Percentiles rank a stretch among this genome's conserved stretches.
Conservation (phyloP, 2,888 invertebrate genomes). For the Xanthia icteritia region DNA sequence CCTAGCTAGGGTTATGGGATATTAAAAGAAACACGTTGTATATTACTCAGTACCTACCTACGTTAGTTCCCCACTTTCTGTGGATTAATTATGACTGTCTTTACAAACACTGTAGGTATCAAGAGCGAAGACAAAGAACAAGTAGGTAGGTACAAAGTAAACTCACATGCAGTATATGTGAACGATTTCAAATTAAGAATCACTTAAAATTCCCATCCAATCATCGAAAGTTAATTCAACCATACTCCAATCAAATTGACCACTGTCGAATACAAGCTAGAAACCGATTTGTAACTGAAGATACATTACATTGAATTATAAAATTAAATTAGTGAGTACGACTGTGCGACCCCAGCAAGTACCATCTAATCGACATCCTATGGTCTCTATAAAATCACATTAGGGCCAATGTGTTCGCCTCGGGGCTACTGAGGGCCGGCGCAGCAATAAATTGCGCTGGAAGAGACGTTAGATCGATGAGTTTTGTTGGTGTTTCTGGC, state of each 20-base stretch:
- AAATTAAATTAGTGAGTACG: slow-evolving; percentile 74
- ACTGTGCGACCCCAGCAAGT: slow-evolving; percentile 68
- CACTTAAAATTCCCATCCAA: not conserved
- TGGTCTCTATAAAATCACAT: slow-evolving; percentile 89
- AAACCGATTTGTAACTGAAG: slow-evolving; percentile 63
- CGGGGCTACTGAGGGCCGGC: slow-evolving; percentile 73
- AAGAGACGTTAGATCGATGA: slow-evolving; percentile 58
- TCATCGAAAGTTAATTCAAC: slow-evolving; percentile 16
- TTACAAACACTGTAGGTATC: not conserved
- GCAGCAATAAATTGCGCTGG: slow-evolving; percentile 66
- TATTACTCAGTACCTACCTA: no score
- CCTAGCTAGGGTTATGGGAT: no score
- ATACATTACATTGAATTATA: slow-evolving; percentile 68
- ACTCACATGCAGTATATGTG: not conserved
- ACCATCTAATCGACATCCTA: slow-evolving; percentile 74
- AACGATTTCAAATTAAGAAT: slow-evolving; percentile 8
- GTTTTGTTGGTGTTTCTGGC: slow-evolving; percentile 4
- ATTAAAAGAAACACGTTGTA: no score
- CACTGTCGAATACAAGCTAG: slow-evolving; percentile 35
- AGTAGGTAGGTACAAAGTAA: no score
- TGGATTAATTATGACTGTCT: not conserved
- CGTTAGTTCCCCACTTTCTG: no score
- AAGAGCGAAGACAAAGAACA: not conserved
- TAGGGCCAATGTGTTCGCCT: slow-evolving; percentile 83
- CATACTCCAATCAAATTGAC: slow-evolving; percentile 39